Base-by-base conservation (phyloP, 2,888 invertebrate species). In the Euplagia quadripunctaria region DNA sequence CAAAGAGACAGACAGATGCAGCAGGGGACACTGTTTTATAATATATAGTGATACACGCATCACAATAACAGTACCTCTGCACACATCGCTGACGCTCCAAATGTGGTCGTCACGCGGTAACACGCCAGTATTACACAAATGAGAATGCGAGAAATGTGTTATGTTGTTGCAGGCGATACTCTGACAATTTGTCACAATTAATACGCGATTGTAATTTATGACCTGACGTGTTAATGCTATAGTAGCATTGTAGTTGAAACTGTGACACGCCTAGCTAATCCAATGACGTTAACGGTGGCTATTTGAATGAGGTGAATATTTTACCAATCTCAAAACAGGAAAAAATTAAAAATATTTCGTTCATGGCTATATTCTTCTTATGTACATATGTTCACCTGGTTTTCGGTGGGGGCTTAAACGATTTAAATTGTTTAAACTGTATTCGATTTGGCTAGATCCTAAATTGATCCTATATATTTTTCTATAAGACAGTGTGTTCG, bases 141-240 rank as follows among this genome's bases (percentile, higher is more conserved):
- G 64, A 31, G 72, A 72, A 72, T 72, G 46, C 72, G 55, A 72
- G 64, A 68, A 68, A 72, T 64, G 72, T 55, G 68, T 68, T 43
- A n/a, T 43, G 49, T 51, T 66, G 49, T 51, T 68, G 68, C 68
- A 64, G 51, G 68, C 72, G 68, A 72, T 72, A 72, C 52, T 72
- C 52, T 55, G 52, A 68, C 71, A 72, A 75, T 68, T 66, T 69
- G 72, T 64, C n/a, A 12, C 64, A 69, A 73, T 46, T 70, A 72
- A 74, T 14, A 77, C 65, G 63, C 63, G 63, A 74, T 68, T 74
- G 51, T 68, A 68, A 75, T 71, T 72, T 68, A 64, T 64, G 55
- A 55, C n/a, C 52, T 68, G 72, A 68, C 72, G 68, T 17, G 55
- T 51, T 68, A 72, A 68, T 68, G 72, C 55, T 64, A 46, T 46